Conservation (phyloP, 2,888 invertebrate genomes). For the Cylloceria caligata region DNA sequence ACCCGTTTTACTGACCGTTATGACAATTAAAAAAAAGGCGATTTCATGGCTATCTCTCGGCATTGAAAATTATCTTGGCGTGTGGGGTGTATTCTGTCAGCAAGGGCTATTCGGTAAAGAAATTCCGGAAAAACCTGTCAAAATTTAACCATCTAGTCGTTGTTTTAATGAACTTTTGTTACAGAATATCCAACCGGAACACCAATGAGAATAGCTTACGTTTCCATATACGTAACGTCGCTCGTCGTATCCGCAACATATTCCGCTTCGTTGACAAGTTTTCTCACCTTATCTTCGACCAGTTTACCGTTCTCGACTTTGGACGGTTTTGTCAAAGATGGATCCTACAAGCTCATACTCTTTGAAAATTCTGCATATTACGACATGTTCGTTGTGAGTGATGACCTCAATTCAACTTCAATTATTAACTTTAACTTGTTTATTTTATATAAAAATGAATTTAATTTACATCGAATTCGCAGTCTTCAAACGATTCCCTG, state of each 20-base stretch:
- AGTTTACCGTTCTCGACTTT: constrained; percentile 76
- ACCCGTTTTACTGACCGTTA: constrained; percentile 59
- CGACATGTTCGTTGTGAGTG: constrained; percentile 72
- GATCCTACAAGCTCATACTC: constrained; percentile 75
- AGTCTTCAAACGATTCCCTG: constrained; percentile 68
- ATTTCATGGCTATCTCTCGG: constrained; percentile 20
- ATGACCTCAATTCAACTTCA: neutral
- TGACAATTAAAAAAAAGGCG: constrained; percentile 50
- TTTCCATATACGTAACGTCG: constrained; percentile 77
- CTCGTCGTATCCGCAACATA: constrained; percentile 76
- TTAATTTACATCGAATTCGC: neutral
- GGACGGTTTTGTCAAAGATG: constrained; percentile 75
- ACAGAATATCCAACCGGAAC: constrained; percentile 73
- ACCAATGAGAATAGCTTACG: constrained; percentile 74
- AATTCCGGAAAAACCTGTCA: constrained; percentile 9
- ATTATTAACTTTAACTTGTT: too few species aligned
- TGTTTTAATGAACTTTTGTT: constrained; percentile 25
- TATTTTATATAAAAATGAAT: too few species aligned
- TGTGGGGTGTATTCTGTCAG: constrained; percentile 78
- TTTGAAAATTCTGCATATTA: constrained; percentile 74
- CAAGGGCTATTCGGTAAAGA: constrained; percentile 73
- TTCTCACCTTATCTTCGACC: constrained; percentile 50
- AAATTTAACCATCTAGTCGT: too few species aligned
- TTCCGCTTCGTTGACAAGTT: constrained; percentile 74
- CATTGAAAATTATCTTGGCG: constrained; percentile 66